A percentile compares a stretch with the other conserved stretches of the same genome.
Conservation (phyloP, 2,113 vertebrate genomes). For the Anser cygnoides region DNA sequence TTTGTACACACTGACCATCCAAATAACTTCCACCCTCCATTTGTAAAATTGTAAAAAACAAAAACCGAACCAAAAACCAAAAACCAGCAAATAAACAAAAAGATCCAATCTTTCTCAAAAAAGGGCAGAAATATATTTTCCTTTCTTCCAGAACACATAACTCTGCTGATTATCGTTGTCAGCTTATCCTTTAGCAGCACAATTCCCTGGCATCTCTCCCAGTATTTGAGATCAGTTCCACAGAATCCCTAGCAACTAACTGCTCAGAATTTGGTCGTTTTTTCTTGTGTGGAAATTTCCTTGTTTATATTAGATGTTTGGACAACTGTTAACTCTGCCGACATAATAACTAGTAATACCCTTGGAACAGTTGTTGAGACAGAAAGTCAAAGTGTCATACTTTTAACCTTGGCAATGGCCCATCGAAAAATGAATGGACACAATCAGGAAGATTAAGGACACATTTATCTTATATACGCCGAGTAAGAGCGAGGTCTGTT, state of each 20-base stretch:
- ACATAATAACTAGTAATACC: background rate
- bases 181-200: background rate
- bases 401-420: background rate
- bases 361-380: background rate
- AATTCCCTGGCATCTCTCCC: background rate
- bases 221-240: background rate
- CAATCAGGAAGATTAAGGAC: background rate
- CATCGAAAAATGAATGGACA: background rate
- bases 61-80: background rate
- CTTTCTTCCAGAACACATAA: background rate
- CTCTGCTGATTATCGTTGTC: background rate
- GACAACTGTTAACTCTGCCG: background rate
- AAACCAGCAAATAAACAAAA: background rate
- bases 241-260: background rate
- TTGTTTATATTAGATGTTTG: background rate
- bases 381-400: rapidly evolving
- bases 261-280: background rate
- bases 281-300: background rate
- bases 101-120: background rate
- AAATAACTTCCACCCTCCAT: background rate
- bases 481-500: background rate
- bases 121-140: background rate
- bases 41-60: background rate
- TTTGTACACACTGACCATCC: background rate
- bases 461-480: background rate